These are phyloP conservation scores for Megaceryle torquata DNA, from an alignment of 2,113 vertebrate genomes.

Conservation along the genomic window DNA sequence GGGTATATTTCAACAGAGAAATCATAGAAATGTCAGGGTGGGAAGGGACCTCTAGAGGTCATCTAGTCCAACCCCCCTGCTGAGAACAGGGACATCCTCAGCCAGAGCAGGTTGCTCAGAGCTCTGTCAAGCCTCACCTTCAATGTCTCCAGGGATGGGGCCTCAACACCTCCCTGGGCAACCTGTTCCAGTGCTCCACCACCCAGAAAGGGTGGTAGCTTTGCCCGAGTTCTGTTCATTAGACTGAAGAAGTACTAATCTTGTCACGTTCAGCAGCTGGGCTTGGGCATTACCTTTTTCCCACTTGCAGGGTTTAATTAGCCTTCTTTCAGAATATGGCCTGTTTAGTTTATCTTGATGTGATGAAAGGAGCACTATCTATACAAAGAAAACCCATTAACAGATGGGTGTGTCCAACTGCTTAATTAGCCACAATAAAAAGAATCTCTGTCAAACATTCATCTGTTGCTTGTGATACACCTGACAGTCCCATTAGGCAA, in stretches of 20 bases:
- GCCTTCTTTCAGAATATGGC: slow-evolving; percentile 69
- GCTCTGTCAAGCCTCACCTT: no score
- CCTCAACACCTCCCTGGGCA: no score
- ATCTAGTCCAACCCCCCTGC: no score
- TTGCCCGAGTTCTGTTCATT: slow-evolving; percentile 49
- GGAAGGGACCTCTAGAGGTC: no score
- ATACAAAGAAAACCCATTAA: slow-evolving; percentile 70
- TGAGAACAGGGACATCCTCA: no score
- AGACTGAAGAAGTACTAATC: slow-evolving; percentile 67
- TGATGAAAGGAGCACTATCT: slow-evolving; percentile 58
- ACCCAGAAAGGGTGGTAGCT: neutral
- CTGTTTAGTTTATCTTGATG: slow-evolving; percentile 70
- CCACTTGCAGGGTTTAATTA: slow-evolving; percentile 72
- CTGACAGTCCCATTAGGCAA: slow-evolving; percentile 73
- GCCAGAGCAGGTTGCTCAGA: no score
- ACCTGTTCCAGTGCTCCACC: no score
- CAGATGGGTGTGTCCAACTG: slow-evolving; percentile 71
- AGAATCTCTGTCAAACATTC: slow-evolving; percentile 73
- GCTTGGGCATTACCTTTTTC: slow-evolving; percentile 59
- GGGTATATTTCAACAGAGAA: slow-evolving; percentile 45
- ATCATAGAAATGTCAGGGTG: no score
- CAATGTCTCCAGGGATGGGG: no score
- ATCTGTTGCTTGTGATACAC: slow-evolving; percentile 76
- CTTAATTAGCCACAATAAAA: slow-evolving; percentile 80
- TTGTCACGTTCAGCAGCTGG: slow-evolving; percentile 75